These are phyloP conservation scores for Protodeltote pygarga DNA, from an alignment of 2,888 invertebrate species.

Conservation along the genomic window DNA sequence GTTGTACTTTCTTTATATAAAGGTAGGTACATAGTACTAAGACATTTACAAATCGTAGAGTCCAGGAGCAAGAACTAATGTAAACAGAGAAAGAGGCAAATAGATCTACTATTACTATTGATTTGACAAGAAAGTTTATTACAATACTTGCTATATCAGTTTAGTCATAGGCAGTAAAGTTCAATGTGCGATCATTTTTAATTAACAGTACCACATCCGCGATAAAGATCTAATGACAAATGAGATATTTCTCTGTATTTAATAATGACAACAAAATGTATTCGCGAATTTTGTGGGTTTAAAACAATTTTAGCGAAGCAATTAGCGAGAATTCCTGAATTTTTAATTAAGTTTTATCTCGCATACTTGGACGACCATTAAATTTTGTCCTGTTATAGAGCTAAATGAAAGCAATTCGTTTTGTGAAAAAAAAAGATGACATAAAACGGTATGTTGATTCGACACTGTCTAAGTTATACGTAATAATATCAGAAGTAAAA, in stretches of 20 bases:
- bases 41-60: too few species aligned
- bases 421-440: not conserved
- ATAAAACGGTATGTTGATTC: too few species aligned
- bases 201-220: conserved; percentile 34
- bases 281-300: conserved; percentile 1
- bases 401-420: not conserved
- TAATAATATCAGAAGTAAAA: too few species aligned
- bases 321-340: conserved; percentile 25
- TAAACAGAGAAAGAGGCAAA: too few species aligned
- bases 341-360: conserved; percentile 21
- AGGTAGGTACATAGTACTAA: too few species aligned
- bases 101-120: too few species aligned
- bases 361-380: conserved; percentile 3
- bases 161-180: conserved; percentile 10
- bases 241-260: conserved; percentile 26
- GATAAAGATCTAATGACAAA: conserved; percentile 32
- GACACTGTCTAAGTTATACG: too few species aligned
- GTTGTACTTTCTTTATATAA: too few species aligned
- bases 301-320: conserved; percentile 11
- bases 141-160: too few species aligned
- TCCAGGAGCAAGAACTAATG: too few species aligned
- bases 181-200: conserved; percentile 18
- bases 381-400: not conserved
- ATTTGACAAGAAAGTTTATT: too few species aligned
- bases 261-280: conserved; percentile 18